Conservation (phyloP, 2,797 vertebrate genomes). For the Podargus strigoides region DNA sequence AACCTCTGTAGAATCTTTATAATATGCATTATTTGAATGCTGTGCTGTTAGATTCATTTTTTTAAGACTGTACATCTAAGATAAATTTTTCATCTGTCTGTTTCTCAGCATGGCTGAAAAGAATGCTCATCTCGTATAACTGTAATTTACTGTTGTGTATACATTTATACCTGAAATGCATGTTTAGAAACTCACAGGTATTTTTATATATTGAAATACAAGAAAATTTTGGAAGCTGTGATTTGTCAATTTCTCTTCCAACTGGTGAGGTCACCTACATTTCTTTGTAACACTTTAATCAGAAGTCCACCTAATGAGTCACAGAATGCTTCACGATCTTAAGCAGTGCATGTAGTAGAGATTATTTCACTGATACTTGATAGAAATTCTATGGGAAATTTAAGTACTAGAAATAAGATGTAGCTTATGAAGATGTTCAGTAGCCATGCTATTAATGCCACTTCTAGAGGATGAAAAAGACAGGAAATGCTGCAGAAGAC, state of each 20-base stretch:
- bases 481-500: neutral
- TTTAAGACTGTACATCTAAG: neutral
- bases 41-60: neutral
- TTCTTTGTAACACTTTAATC: neutral
- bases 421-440: neutral
- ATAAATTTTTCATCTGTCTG: neutral
- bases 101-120: neutral
- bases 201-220: neutral
- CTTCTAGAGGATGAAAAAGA: neutral
- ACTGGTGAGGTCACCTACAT: neutral
- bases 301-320: neutral
- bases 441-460: neutral
- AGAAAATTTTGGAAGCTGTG: neutral
- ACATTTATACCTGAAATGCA: neutral
- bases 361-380: neutral
- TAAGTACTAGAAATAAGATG: neutral
- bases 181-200: neutral
- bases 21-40: neutral
- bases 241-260: neutral
- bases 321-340: neutral
- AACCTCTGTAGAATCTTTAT: neutral
- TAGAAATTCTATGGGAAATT: neutral
- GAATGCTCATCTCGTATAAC: neutral
- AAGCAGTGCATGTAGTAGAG: neutral
- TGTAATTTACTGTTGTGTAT: conserved; percentile 9